A percentile compares a stretch with the other conserved stretches of the same genome.
Evolutionary conservation across 2,888 invertebrate species (phyloP).

Genomic region (Amphimallon solstitiale): DNA sequence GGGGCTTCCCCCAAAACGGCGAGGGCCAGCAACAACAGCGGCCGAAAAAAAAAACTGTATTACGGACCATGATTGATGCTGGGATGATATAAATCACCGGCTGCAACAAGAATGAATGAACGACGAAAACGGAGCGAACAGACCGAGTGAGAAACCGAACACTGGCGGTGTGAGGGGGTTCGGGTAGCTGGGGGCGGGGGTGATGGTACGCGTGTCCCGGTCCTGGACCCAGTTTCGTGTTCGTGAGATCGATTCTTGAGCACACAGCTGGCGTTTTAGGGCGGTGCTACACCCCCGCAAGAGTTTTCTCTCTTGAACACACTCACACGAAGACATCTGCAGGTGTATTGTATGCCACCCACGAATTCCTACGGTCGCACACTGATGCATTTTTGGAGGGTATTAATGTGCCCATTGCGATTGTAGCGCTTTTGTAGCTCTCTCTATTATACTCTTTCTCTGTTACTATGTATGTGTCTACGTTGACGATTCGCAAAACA

Average conservation of each 20-base stretch:
- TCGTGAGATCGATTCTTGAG: constrained; percentile 57
- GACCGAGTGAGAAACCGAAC: constrained; percentile 16
- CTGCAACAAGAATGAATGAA: constrained; percentile 48
- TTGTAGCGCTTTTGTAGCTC: background rate
- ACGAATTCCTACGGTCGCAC: background rate
- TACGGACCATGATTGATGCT: constrained; percentile 37
- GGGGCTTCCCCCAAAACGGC: too few species aligned
- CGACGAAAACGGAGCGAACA: constrained; percentile 31
- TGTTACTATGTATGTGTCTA: too few species aligned
- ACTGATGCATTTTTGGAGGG: background rate
- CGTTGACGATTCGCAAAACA: too few species aligned
- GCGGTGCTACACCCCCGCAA: constrained; percentile 55
- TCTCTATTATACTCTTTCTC: too few species aligned
- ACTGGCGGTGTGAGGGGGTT: background rate
- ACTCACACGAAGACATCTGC: background rate
- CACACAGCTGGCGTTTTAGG: constrained; percentile 61
- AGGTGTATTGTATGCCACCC: background rate
- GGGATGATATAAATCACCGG: constrained; percentile 35
- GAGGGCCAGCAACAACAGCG: too few species aligned
- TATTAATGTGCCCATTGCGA: constrained; percentile 2
- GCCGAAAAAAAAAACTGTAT: constrained; percentile 7
- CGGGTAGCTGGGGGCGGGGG: too few species aligned
- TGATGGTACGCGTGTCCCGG: constrained; percentile 45
- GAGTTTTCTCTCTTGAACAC: constrained; percentile 15
- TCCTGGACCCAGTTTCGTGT: constrained; percentile 59